phyloP scores from a whole-genome alignment of 2,797 vertebrate genomes.

The Atherinosoma microstoma region DNA sequence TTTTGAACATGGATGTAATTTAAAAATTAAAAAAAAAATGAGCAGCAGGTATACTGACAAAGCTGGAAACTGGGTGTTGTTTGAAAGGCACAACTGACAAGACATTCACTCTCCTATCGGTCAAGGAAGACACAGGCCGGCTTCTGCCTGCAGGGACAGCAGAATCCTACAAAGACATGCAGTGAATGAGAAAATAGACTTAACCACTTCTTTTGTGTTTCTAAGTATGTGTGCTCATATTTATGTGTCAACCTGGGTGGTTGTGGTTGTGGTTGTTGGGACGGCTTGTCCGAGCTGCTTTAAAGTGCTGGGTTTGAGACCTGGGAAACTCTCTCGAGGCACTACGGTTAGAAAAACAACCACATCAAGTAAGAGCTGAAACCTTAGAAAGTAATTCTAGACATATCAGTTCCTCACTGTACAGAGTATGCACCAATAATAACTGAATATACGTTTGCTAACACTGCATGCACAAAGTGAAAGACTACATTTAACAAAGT shows the following conservation, averaged over 20 bases:
- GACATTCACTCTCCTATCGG: constrained; percentile 77
- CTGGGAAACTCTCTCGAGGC: constrained; percentile 81
- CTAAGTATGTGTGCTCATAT: neutral
- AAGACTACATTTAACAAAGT: neutral
- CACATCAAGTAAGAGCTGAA: constrained; percentile 40
- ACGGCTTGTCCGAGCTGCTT: constrained; percentile 92
- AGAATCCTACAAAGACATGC: constrained; percentile 59
- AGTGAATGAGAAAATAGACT: constrained; percentile 5
- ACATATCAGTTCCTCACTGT: neutral
- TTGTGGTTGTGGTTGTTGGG: constrained; percentile 68
- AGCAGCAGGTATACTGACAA: constrained; percentile 71
- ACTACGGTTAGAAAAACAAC: constrained; percentile 76
- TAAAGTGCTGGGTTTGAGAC: constrained; percentile 94
- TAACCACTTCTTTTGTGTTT: constrained; percentile 1
- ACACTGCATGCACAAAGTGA: neutral
- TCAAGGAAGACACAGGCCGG: constrained; percentile 62
- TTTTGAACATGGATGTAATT: neutral
- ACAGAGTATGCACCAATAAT: neutral
- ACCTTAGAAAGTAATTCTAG: constrained; percentile 18
- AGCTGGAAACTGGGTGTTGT: constrained; percentile 69
- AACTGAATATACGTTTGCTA: neutral
- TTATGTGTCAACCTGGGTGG: constrained; percentile 77
- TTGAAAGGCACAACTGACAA: constrained; percentile 83
- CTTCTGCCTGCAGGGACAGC: constrained; percentile 47
- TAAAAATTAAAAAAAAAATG: neutral